Evolutionary conservation across 2,888 invertebrate species (phyloP), one percentile per base, ranked within the genome.

Genomic region (Drosophila anomalata): DNA sequence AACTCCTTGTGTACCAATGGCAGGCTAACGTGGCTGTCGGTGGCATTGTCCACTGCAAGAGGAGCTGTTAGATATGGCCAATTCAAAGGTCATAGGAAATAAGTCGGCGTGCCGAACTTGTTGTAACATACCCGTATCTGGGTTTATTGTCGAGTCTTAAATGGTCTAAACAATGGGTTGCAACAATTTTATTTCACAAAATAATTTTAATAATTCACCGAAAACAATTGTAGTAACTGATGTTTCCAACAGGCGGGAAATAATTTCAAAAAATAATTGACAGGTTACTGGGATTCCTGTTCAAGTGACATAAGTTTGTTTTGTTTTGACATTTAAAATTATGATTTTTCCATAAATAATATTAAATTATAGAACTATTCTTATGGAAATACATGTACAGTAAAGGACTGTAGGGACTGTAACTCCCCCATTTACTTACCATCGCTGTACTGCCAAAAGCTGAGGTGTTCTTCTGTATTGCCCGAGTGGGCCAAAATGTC

Each of bases 401-500:
- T 24, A 5, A 22, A 24, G 22, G 22, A 24, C 22, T 22, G 22
- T 4, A 22, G 2, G 22, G 22, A 22, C 4, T 24, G 22, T 4
- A 5, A 4, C 4, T 24, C 22, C 22, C 29, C 29, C 29, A 8
- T 29, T 8, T 9, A 53, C 70, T 84, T 58, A 84, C 84, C 87
- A 17, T 79, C 78, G 36, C 75, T 87, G 20, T 31, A 66, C 39
- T 87, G 86, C 83, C 73, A 82, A 41, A 87, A 84, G 52, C 77
- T 78, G 4, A 87, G 72, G 26, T 79, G 73, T 3, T 85, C 84
- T 3, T 82, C 87, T 11, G 87, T 52, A 59, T 76, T 75, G 54
- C 75, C 73, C 1, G 83, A 72, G 33, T 78, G 63, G 22, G 86
- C 86, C 17, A 84, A 52, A 39, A 87, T 82, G 9, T 79, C 77